phyloP scores from a whole-genome alignment of 2,113 vertebrate species.

The Accipiter cooperii region DNA sequence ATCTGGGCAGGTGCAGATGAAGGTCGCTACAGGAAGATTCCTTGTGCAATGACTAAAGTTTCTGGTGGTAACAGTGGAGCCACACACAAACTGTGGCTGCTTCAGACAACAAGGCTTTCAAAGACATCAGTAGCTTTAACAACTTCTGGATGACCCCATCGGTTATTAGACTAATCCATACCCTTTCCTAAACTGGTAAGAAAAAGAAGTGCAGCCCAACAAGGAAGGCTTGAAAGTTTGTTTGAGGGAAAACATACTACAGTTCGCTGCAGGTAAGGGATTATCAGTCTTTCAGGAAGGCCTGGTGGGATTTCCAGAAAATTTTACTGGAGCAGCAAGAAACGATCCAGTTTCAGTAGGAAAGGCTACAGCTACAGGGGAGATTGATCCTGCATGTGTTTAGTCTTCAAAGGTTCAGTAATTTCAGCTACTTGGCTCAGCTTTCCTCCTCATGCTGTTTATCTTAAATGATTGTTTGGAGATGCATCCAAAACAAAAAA shows the following conservation, averaged over 20 bases:
- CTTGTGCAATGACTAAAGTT: neutral
- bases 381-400: neutral
- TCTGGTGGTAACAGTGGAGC: neutral
- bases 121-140: neutral
- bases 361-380: neutral
- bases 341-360: neutral
- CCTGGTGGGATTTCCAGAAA: neutral
- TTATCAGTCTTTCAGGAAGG: neutral
- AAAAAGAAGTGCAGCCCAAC: neutral
- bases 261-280: neutral
- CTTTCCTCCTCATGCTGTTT: neutral
- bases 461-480: slow-evolving; percentile 46
- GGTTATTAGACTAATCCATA: neutral
- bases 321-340: neutral
- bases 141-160: neutral
- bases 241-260: neutral
- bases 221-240: neutral
- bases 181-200: neutral
- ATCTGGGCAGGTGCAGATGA: neutral
- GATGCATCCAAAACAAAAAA: slow-evolving; percentile 45
- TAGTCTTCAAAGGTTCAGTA: slow-evolving; percentile 38
- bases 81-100: neutral
- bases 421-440: neutral
- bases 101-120: neutral
- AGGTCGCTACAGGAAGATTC: neutral